Evolutionary conservation across 2,888 invertebrate species (phyloP), one percentile per base, ranked within the genome.

Genomic region (Agrenia bidenticulata): DNA sequence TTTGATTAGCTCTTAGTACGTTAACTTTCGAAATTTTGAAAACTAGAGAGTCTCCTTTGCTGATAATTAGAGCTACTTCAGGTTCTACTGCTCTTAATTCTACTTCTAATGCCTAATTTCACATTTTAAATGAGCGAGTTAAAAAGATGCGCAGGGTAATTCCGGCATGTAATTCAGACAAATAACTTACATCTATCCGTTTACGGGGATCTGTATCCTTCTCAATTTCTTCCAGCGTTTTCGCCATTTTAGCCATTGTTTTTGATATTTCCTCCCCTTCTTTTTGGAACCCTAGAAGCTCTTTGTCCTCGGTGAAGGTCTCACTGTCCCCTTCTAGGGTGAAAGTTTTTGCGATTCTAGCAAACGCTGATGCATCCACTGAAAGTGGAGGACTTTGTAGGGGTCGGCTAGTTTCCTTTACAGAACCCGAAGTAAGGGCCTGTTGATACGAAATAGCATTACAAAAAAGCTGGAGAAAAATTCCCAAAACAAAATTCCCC

Each of bases 41-140:
- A 26, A 89, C 87, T 50, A 90, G 81, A 64, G 87, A 86, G 80
- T 90, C 90, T 0, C 90, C 90, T 77, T 86, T 86, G 19, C 89
- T 89, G 72, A 90, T 89, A 37, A 89, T 81, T 64, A 87, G 85
- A 5, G 89, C 90, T 66, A 89, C 89, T 78, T 88, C 89, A 1
- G 89, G 88, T 13, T 89, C 89, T 70, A 89, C 79, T 63, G 81
- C 81, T 37, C 84, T 85, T 68, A 87, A 79, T 79, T 87, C 87
- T 73, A 83, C 81, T 78, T 88, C 87, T 70, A 88, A 78, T 65
- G 86, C 82, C 87, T 87, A 77, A 19, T 26, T 4, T 17, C 26
- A 17, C 24, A 58, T 1, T 1, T 11, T 58, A 1, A 62, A 24
- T 24, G 4, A 17, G 17, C 2, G 1, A 57, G 19, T n/a, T n/a